Conservation (phyloP, 2,888 invertebrate genomes). For the Abscondita cerata region DNA sequence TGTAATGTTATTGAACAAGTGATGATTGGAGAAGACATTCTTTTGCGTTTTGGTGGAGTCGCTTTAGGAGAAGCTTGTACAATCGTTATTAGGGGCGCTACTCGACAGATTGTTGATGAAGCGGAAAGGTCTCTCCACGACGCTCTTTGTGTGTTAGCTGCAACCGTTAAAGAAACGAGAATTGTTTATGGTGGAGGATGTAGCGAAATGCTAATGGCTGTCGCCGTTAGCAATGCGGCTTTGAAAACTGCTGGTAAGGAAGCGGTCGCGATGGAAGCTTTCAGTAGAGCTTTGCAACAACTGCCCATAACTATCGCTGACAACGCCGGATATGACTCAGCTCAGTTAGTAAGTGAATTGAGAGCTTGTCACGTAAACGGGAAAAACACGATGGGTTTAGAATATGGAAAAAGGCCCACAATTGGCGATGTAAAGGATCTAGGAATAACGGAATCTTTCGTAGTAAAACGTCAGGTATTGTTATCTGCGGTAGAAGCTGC, state of each 20-base stretch:
- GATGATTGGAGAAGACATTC: conserved; percentile 97
- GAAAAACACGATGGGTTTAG: conserved; percentile 78
- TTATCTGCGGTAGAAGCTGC: conserved; percentile 96
- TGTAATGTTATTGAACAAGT: conserved; percentile 97
- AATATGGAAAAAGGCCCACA: conserved; percentile 89
- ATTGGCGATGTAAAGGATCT: conserved; percentile 89
- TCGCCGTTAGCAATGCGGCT: conserved; percentile 84
- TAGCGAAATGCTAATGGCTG: conserved; percentile 97
- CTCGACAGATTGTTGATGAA: conserved; percentile 97
- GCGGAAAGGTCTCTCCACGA: conserved; percentile 98
- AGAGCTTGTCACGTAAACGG: conserved; percentile 87
- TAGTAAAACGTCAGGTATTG: conserved; percentile 95
- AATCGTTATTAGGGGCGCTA: conserved; percentile 95
- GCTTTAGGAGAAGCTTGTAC: conserved; percentile 96
- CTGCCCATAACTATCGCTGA: conserved; percentile 97
- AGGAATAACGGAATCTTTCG: conserved; percentile 96
- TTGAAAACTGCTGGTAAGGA: conserved; percentile 94
- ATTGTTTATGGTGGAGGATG: conserved; percentile 90
- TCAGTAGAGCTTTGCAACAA: conserved; percentile 86
- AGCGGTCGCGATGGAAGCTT: conserved; percentile 95
- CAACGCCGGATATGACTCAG: conserved; percentile 98
- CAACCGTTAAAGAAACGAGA: conserved; percentile 92
- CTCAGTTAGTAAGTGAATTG: conserved; percentile 90
- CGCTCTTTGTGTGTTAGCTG: conserved; percentile 94
- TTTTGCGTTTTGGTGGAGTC: conserved; percentile 94